A percentile compares a stretch with the other conserved stretches of the same genome.
These are phyloP conservation scores for Eucidaris tribuloides DNA, from an alignment of 35 echinoderm and acorn worm genomes.

Conservation along the genomic window DNA sequence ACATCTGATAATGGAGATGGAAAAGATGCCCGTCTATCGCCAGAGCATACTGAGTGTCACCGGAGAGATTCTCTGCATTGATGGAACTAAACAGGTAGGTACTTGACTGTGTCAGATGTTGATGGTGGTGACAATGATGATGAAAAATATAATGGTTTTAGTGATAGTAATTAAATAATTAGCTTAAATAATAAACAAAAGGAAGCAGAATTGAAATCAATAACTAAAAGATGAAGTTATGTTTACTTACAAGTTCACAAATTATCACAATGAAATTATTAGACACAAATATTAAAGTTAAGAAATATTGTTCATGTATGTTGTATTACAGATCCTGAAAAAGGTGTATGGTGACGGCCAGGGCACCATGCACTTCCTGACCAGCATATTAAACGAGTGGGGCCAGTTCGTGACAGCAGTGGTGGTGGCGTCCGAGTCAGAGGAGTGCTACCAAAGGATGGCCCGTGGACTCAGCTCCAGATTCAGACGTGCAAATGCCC, in stretches of 20 bases:
- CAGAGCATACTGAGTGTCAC: conserved; percentile 45
- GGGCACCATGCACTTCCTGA: conserved; percentile 45
- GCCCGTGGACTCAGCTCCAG: conserved; percentile 33
- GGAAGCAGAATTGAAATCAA: background rate
- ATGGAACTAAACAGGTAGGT: conserved; percentile 71
- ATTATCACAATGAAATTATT: too few relatives aligned
- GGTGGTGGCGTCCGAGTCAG: conserved; percentile 47
- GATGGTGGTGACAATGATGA: too few relatives aligned
- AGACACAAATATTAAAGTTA: background rate
- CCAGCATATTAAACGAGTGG: conserved; percentile 61
- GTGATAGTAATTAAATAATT: too few relatives aligned
- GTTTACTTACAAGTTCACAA: background rate
- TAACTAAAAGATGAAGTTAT: background rate
- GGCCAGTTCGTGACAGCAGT: conserved; percentile 55
- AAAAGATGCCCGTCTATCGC: conserved; percentile 44
- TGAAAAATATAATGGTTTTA: background rate
- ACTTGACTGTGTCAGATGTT: too few relatives aligned
- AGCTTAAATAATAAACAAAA: too few relatives aligned
- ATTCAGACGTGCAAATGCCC: conserved; percentile 44
- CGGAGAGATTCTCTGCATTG: conserved; percentile 60
- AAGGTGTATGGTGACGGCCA: conserved; percentile 45
- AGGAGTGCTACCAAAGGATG: conserved; percentile 27
- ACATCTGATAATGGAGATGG: conserved; percentile 60
- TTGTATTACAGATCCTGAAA: conserved; percentile 42
- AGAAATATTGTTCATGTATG: background rate